Base-by-base conservation (phyloP, 1,140 invertebrate genomes). In the Magallana gigas region DNA sequence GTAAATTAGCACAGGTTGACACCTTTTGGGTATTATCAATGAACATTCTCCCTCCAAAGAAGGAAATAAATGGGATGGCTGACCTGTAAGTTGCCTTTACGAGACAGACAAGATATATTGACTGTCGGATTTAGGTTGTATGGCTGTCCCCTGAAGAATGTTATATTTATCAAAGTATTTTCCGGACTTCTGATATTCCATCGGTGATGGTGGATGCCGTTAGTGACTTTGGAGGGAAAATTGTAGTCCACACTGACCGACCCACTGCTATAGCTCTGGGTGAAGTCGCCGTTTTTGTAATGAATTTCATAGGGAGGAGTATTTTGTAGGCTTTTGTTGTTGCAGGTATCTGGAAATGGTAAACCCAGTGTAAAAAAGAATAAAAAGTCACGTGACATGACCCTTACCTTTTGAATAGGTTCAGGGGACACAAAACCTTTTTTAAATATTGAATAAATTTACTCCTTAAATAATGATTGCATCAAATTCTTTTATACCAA, bases 81-180 rank as follows among this genome's bases (percentile, higher is more conserved):
- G 68, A 76, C 68, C 68, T 76, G 18, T 76, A 76, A 76, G 12
- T 76, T 76, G 18, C 68, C 23, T 76, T 76, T 76, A 18, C 68
- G 68, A 18, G 23, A 76, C 9, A 29, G 18, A 36, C 68, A 76
- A 29, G 68, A 76, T 36, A 76, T 76, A 36, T 76, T 29, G 6
- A 29, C 68, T 76, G 68, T 76, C 4, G 68, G 68, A 76, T 76
- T 76, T 29, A 76, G 68, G 68, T 76, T 76, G 23, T 76, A 29
- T 12, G 68, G 23, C 29, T 29, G 36, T 29, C 68, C 68, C 23
- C 18, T 1, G 68, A 76, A 76, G 23, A 11, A 76, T 23, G 23
- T 23, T 48, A 76, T 12, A 76, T 76, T 76, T 76, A 76, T 76
- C 23, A 76, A 9, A 36, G 68, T 76, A 29, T 76, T 76, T 76